Percentiles rank a stretch among this genome's conserved stretches.
Conservation (phyloP, 2,113 vertebrate species). For the Podocnemis expansa region DNA sequence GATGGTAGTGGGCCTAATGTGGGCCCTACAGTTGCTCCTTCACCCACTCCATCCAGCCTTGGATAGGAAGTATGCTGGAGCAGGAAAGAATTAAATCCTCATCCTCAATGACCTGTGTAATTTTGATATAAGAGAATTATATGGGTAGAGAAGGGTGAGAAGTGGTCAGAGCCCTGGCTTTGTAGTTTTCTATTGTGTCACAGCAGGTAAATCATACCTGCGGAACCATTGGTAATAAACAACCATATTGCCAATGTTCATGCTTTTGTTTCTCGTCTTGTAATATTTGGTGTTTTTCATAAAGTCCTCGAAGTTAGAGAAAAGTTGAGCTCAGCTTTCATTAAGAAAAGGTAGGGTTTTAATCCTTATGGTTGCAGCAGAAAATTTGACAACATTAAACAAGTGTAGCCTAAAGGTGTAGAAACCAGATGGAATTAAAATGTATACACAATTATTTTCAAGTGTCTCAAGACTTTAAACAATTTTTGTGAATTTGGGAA, state of each 20-base stretch:
- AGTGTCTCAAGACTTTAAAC: not conserved
- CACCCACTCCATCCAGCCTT: not conserved
- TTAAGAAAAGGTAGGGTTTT: not conserved
- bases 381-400: not conserved
- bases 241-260: not conserved
- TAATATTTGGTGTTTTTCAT: not conserved
- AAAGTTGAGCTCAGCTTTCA: constrained; percentile 36
- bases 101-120: not conserved
- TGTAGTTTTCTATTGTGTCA: not conserved
- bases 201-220: not conserved
- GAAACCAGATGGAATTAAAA: constrained; percentile 1
- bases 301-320: not conserved
- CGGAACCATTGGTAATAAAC: not conserved
- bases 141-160: not conserved
- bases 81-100: not conserved
- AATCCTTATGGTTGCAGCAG: not conserved
- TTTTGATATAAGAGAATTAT: not conserved
- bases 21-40: not conserved
- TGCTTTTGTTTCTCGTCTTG: not conserved
- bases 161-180: not conserved
- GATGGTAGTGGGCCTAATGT: not conserved
- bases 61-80: not conserved
- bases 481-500: not conserved
- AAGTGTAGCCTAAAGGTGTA: not conserved
- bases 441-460: not conserved